Conservation (phyloP, 1,140 invertebrate genomes). For the Protaetia brevitarsis region DNA sequence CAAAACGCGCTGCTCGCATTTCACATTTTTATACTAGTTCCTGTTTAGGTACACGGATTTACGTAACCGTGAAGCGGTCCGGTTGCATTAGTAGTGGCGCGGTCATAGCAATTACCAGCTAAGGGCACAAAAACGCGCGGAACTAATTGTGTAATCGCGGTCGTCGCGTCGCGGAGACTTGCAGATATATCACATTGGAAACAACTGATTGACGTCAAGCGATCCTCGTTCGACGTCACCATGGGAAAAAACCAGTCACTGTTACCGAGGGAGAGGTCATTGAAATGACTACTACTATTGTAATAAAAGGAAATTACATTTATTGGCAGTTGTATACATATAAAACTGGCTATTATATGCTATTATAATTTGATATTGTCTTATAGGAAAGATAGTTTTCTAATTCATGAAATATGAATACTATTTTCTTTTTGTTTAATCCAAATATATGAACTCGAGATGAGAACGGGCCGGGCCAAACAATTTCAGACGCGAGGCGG, state of each 20-base stretch:
- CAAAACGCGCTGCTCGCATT: too few species aligned
- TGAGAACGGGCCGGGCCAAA: too few species aligned
- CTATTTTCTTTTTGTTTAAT: too few species aligned
- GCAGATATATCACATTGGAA: not conserved
- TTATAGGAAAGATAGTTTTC: not conserved
- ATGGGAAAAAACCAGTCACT: not conserved
- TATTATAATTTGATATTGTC: not conserved
- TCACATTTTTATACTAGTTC: too few species aligned
- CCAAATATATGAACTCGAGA: too few species aligned
- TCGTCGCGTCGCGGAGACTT: not conserved
- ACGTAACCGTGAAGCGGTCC: not conserved
- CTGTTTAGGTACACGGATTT: not conserved
- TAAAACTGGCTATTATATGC: too few species aligned
- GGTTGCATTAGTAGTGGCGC: not conserved
- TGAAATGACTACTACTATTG: not conserved
- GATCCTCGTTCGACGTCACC: not conserved
- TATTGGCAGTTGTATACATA: too few species aligned
- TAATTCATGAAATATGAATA: too few species aligned
- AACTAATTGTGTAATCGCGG: not conserved
- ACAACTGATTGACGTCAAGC: conserved; percentile 15
- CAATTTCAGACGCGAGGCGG: too few species aligned
- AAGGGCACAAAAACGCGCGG: not conserved
- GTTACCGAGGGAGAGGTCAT: not conserved
- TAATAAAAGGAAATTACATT: not conserved
- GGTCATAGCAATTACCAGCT: not conserved